Evolutionary conservation across 2,113 vertebrate species (phyloP).

Genomic region (Muntiacus reevesi): DNA sequence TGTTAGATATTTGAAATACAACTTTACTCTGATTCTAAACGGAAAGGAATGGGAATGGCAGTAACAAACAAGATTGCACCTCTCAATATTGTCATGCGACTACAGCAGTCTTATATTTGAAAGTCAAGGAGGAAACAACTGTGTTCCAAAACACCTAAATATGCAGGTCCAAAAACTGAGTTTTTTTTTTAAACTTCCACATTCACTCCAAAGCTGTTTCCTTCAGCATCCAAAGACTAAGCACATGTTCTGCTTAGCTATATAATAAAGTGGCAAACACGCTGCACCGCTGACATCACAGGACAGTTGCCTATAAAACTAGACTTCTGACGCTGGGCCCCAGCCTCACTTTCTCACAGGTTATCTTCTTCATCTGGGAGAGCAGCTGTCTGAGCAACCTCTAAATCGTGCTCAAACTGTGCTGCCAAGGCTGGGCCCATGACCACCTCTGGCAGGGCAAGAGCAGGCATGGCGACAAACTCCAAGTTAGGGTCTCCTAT

Average conservation of each 20-base stretch:
- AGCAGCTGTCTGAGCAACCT: background rate
- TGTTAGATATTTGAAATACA: background rate
- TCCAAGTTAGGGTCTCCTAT: background rate
- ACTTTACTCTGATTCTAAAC: background rate
- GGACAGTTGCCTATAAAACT: background rate
- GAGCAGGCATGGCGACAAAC: background rate
- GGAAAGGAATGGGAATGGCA: background rate
- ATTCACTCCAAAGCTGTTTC: background rate
- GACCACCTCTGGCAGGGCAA: background rate
- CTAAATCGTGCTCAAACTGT: background rate
- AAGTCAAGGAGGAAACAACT: background rate
- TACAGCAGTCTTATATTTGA: background rate
- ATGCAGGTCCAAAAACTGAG: background rate
- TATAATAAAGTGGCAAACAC: background rate
- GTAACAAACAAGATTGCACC: background rate
- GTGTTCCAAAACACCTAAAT: background rate
- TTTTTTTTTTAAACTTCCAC: background rate
- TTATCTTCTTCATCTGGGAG: background rate
- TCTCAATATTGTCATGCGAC: background rate
- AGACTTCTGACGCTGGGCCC: background rate
- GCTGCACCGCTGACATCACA: accelerated
- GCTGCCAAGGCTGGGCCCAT: background rate
- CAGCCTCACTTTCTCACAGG: background rate
- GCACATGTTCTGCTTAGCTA: background rate
- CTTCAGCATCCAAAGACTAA: background rate